A percentile compares a stretch with the other conserved stretches of the same genome.
phyloP scores from a whole-genome alignment of 2,113 vertebrate species.

The Trinectes maculatus region DNA sequence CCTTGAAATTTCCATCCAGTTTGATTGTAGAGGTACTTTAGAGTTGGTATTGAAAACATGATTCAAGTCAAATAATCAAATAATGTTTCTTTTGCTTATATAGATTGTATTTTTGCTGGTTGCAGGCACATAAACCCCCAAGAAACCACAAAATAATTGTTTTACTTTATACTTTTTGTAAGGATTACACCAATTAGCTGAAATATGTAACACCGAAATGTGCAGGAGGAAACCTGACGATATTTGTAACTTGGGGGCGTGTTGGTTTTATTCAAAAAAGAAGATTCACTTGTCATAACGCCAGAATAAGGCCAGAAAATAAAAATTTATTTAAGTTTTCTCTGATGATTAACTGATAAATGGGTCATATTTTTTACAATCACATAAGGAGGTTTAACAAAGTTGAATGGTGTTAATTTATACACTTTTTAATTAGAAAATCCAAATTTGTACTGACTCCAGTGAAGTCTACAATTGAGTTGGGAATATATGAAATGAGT shows the following conservation, averaged over 20 bases:
- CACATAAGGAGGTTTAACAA: conserved; percentile 6
- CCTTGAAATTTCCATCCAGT: background rate
- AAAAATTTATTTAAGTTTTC: conserved; percentile 1
- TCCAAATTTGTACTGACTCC: conserved; percentile 5
- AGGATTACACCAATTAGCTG: background rate
- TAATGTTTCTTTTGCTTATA: background rate
- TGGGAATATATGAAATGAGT: background rate
- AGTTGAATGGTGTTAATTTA: background rate
- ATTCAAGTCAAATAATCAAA: background rate
- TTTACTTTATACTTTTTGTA: background rate
- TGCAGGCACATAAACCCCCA: background rate
- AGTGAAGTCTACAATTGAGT: background rate
- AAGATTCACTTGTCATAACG: background rate
- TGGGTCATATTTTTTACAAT: background rate
- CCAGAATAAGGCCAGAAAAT: background rate
- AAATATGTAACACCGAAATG: background rate
- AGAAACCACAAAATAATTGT: background rate
- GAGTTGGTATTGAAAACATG: too few species aligned
- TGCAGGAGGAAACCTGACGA: background rate
- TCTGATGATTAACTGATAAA: conserved; percentile 16
- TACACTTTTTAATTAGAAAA: conserved; percentile 16
- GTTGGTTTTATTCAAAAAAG: background rate
- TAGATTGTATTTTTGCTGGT: background rate
- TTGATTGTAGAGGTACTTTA: too few species aligned
- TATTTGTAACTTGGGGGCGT: background rate